Evolutionary conservation across 1,140 invertebrate species (phyloP).

Genomic region (Acromyrmex echinatior): DNA sequence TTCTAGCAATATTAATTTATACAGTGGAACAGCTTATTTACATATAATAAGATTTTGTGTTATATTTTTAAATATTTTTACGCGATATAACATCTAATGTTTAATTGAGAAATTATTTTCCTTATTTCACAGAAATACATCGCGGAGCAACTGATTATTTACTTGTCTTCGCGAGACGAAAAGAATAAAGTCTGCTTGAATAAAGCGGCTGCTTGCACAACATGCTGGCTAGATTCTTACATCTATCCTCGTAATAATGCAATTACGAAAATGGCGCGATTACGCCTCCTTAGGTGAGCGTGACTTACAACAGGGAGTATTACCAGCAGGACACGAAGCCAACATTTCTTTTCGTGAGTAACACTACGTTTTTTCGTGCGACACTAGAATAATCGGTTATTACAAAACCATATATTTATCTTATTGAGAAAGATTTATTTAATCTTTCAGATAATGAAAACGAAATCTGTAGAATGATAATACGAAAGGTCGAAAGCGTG

Average conservation of each 20-base stretch:
- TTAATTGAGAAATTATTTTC: conserved; percentile 26
- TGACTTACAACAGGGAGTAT: conserved; percentile 46
- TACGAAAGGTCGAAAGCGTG: background rate
- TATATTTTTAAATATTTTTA: background rate
- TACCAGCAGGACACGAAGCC: conserved; percentile 11
- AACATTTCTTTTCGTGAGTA: conserved; percentile 40
- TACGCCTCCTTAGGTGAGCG: conserved; percentile 77
- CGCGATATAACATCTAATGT: background rate
- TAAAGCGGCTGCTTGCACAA: conserved; percentile 79
- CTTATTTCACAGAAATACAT: conserved; percentile 15
- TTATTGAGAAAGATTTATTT: conserved; percentile 29
- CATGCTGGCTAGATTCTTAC: conserved; percentile 71
- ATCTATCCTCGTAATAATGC: conserved; percentile 82
- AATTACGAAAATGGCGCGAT: conserved; percentile 83
- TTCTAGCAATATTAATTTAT: background rate
- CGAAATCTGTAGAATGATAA: background rate
- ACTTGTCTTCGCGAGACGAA: conserved; percentile 75
- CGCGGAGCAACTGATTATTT: conserved; percentile 73
- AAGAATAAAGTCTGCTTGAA: conserved; percentile 80
- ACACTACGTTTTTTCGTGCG: conserved; percentile 20
- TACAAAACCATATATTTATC: conserved; percentile 40
- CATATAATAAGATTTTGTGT: background rate
- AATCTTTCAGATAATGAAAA: conserved; percentile 22
- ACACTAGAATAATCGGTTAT: conserved; percentile 15
- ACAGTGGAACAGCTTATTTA: background rate